phyloP scores from a whole-genome alignment of 2,113 vertebrate genomes.

The Erythrocebus patas region DNA sequence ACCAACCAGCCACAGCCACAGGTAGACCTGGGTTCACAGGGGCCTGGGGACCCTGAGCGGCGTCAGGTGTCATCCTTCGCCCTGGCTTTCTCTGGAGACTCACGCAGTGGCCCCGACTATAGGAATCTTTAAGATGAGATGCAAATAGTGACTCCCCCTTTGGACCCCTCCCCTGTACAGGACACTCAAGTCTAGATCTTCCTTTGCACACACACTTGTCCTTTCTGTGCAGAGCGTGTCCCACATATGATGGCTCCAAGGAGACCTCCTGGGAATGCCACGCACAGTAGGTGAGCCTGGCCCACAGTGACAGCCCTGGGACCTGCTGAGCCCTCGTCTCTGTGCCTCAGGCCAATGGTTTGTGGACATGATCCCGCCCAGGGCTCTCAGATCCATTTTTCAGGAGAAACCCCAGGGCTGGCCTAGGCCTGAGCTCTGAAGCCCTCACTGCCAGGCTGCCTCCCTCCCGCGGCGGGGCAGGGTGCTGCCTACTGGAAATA shows the following conservation, averaged over 20 bases:
- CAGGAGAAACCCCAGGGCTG: not conserved
- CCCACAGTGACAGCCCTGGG: rapidly evolving
- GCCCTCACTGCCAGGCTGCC: not conserved
- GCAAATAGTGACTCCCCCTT: too few relatives aligned
- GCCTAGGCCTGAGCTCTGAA: not conserved
- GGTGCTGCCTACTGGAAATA: not conserved
- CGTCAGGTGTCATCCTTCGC: rapidly evolving
- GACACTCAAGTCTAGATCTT: not conserved
- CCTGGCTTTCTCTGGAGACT: not conserved
- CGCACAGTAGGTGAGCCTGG: not conserved
- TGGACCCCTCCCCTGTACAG: too few relatives aligned
- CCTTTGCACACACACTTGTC: not conserved
- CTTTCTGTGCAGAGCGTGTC: not conserved
- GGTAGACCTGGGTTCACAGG: not conserved
- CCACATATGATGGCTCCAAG: rapidly evolving
- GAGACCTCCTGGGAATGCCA: too few relatives aligned
- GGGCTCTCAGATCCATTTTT: not conserved
- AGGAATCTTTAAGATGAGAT: not conserved
- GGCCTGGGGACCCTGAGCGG: not conserved
- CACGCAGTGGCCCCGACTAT: not conserved
- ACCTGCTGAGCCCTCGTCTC: not conserved
- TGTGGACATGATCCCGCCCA: not conserved
- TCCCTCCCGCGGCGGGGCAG: rapidly evolving
- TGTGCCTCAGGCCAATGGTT: not conserved
- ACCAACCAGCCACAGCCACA: not conserved